Evolutionary conservation across 2,888 invertebrate species (phyloP), one percentile per base, ranked within the genome.

Genomic region (Camptogramma bilineatum): DNA sequence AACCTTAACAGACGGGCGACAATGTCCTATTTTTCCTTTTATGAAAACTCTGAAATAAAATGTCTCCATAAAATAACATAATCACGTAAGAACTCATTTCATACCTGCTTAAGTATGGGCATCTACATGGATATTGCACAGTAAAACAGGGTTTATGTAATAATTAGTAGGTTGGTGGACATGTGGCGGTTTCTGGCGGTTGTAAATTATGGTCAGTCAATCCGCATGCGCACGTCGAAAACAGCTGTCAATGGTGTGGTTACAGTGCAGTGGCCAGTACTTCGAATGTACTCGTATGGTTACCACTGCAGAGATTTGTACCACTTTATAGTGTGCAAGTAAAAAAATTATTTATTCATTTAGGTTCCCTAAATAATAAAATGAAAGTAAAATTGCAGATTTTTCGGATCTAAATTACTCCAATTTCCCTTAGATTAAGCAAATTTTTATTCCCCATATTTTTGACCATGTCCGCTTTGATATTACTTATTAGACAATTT

Each of bases 41-140:
- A 17, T 17, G 16, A 17, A 16, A 17, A 44, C 42, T 10, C 34
- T 34, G 34, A 39, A 39, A 13, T 4, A 17, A 16, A 42, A 42
- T 42, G 42, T n/a, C 16, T 44, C 17, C 44, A 17, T 44, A 8
- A 16, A 44, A 17, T 44, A 44, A 44, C 44, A 17, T 17, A 17
- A 17, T 44, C 44, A 44, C 44, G 16, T 44, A 44, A 8, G 44
- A 44, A 44, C 16, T 44, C 44, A 17, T 44, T 44, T 44, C 44
- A 39, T 39, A 31, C 31, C 31, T 31, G 31, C 9, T 31, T 31
- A 31, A 39, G 44, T 44, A 44, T 39, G 44, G 16, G 44, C 16
- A 39, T 71, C 44, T 65, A 68, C 68, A 71, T 44, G 44, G 16
- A 17, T 44, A 44, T 44, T 44, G 44, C 44, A 44, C 16, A 16